phyloP scores from a whole-genome alignment of 2,797 vertebrate species.

The Champsocephalus esox region DNA sequence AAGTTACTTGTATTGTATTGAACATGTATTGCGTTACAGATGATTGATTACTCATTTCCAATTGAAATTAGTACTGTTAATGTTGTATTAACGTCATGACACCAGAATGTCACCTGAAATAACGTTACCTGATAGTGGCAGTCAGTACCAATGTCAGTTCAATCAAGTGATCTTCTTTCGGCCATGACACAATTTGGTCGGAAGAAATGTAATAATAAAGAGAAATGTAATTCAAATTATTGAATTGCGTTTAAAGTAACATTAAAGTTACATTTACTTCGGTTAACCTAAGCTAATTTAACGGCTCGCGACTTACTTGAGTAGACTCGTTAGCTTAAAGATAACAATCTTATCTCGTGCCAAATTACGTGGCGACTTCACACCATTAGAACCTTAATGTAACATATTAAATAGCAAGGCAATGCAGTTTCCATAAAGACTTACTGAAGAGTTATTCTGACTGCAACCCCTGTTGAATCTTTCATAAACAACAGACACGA shows the following conservation, averaged over 20 bases:
- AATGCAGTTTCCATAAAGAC: not conserved
- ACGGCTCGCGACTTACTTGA: not conserved
- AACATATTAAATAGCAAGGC: not conserved
- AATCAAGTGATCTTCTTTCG: not conserved
- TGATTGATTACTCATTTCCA: not conserved
- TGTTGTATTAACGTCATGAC: not conserved
- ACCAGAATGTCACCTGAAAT: not conserved
- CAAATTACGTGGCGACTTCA: not conserved
- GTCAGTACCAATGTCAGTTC: not conserved
- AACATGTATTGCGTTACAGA: not conserved
- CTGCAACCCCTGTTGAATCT: accelerated
- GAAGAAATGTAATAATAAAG: accelerated
- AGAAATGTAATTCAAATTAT: not conserved
- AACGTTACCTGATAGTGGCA: not conserved
- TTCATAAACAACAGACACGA: conserved; percentile 53
- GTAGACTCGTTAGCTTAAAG: not conserved
- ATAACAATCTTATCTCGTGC: accelerated
- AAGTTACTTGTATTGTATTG: not conserved
- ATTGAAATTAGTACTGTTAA: not conserved
- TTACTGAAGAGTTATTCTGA: accelerated
- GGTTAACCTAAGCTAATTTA: conserved; percentile 3
- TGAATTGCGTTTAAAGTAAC: not conserved
- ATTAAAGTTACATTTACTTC: not conserved
- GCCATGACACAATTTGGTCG: not conserved
- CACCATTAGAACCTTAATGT: not conserved